Base-by-base conservation (phyloP, 2,888 invertebrate genomes). In the Chaetoderma sp. region DNA sequence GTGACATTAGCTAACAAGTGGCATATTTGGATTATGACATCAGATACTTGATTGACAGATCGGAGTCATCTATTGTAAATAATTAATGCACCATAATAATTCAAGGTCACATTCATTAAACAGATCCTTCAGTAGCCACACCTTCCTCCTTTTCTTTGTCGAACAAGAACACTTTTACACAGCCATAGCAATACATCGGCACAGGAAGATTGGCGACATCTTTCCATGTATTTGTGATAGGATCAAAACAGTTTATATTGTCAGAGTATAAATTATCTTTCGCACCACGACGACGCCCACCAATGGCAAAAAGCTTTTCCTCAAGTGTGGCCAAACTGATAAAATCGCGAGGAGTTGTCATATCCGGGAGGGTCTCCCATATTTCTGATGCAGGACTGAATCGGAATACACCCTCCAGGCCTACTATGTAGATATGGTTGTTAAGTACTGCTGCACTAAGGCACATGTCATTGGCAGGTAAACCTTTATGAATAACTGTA, bases 121-220 rank as follows among this genome's bases (percentile, higher is more conserved):
- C n/a, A n/a, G n/a, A n/a, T n/a, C n/a, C n/a, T n/a, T n/a, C n/a
- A n/a, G n/a, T n/a, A n/a, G n/a, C n/a, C n/a, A n/a, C n/a, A n/a
- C n/a, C n/a, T n/a, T n/a, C n/a, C n/a, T n/a, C 27, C 33, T 70
- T 68, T 4, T 27, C 45, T 30, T 65, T 67, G 30, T 55, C 61
- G 56, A 69, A 64, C 8, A 82, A 67, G 30, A 80, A 71, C 18
- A 82, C 77, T 6, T 77, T 68, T 10, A 80, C 80, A 76, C 82
- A 82, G 32, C 82, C 82, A 68, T 82, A 82, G 0, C 79, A 80
- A 62, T 82, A 82, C 80, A 82, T 79, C 1, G 80, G 75, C 4
- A 77, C 76, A 5, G 79, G 80, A 54, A 77, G 74, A 25, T 65
- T 76, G 5, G 79, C 80, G 16, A 71, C 73, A 18, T 71, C 71